Evolutionary conservation across 1,140 invertebrate species (phyloP).

Genomic region (Linepithema humile): DNA sequence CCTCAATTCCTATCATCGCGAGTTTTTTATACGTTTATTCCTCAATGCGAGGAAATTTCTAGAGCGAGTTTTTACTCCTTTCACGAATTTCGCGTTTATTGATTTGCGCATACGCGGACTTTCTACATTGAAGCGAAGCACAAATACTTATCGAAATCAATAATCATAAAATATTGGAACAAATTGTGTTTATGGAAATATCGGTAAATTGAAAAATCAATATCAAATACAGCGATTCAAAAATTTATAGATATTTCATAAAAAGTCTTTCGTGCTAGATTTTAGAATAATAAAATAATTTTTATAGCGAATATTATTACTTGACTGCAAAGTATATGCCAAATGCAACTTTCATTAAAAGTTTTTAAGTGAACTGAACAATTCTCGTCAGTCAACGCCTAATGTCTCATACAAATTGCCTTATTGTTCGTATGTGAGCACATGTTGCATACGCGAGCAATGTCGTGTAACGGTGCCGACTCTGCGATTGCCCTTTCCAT

Average conservation of each 20-base stretch:
- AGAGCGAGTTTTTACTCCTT: conserved; percentile 12
- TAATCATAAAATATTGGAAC: neutral
- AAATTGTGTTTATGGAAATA: neutral
- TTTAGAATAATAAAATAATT: neutral
- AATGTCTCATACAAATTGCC: conserved; percentile 33
- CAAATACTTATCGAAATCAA: neutral
- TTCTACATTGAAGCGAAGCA: neutral
- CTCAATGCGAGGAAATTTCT: neutral
- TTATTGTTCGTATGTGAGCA: conserved; percentile 39
- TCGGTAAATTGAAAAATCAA: neutral
- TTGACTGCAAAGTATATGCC: neutral
- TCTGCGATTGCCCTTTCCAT: conserved; percentile 1
- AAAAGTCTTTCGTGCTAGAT: neutral
- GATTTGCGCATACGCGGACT: neutral
- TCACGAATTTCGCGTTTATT: neutral
- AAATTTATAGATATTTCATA: neutral
- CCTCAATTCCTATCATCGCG: neutral
- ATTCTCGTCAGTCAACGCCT: neutral
- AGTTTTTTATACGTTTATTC: neutral
- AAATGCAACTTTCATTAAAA: neutral
- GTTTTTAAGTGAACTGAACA: neutral
- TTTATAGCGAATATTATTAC: neutral
- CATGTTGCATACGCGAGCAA: conserved; percentile 9
- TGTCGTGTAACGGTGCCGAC: conserved; percentile 24
- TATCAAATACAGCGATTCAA: no score